Base-by-base conservation (phyloP, 2,797 vertebrate species). In the Channallabes apus region DNA sequence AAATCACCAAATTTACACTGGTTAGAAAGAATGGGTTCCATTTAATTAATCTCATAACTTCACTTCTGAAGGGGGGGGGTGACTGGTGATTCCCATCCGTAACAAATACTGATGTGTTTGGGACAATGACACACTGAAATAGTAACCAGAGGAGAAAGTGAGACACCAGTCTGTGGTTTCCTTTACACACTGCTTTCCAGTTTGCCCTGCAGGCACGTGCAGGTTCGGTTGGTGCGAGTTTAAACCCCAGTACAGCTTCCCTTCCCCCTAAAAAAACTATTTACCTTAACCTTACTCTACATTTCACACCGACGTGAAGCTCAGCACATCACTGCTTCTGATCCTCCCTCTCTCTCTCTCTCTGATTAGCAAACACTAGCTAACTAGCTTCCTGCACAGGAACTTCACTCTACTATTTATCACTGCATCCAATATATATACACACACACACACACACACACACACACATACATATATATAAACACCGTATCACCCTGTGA, bases 321-420 rank as follows among this genome's bases (percentile, higher is more conserved):
- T 71, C 18, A 71, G 8, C 68, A 71, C 68, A 71, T 22, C 67
- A 35, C 27, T 29, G 15, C 65, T 32, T 6, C 15, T 35, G 11
- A 27, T 4, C 14, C 14, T 59, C 17, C 22, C 54, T 56, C 18
- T 24, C 59, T 22, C 18, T 61, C 4, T 59, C 22, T 62, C 24
- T n/a, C 24, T 64, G n/a, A 59, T 22, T 24, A 56, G 64, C 64
- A 69, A 29, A 22, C 27, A 12, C 41, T 46, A 3, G 83, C 54
- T 85, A 69, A 38, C 65, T 65, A 41, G 61, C 46, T 75, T 72
- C 61, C 79, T 18, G 15, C 79, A 82, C 84, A 67, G 84, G 61
- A 85, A 82, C 79, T 72, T 56, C 8, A 79, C 75, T 56, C 27
- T 4, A 64, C 54, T 15, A 41, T 65, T 64, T 35, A 24, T 18